A percentile compares a stretch with the other conserved stretches of the same genome.
These are phyloP conservation scores for Pygocentrus nattereri DNA, from an alignment of 2,797 vertebrate genomes.

Conservation along the genomic window DNA sequence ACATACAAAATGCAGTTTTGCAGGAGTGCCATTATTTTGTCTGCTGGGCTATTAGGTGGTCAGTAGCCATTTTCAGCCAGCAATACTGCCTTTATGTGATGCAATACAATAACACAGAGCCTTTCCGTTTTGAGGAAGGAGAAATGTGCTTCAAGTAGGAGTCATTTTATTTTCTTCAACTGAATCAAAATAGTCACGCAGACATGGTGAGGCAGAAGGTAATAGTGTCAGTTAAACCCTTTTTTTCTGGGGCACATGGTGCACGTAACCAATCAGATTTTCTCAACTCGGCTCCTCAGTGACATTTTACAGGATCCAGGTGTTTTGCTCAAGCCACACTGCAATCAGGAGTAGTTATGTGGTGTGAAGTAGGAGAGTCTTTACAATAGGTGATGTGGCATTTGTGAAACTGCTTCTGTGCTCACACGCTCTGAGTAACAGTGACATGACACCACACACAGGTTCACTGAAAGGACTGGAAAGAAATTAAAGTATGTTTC, in stretches of 20 bases:
- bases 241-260: slow-evolving; percentile 13
- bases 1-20: slow-evolving; percentile 53
- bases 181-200: slow-evolving; percentile 9
- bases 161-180: slow-evolving; percentile 8
- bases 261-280: slow-evolving; percentile 19
- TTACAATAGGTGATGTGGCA: slow-evolving; percentile 21
- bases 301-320: slow-evolving; percentile 25
- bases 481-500: not conserved
- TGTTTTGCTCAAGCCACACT: slow-evolving; percentile 15
- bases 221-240: slow-evolving; percentile 9
- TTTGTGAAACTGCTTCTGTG: slow-evolving; percentile 7
- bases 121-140: not conserved
- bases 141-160: not conserved
- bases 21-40: slow-evolving; percentile 54
- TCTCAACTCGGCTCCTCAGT: slow-evolving; percentile 17
- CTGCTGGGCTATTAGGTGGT: slow-evolving; percentile 15
- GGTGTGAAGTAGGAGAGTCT: slow-evolving; percentile 3
- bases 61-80: slow-evolving; percentile 19
- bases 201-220: slow-evolving; percentile 7
- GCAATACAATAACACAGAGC: not conserved
- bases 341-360: slow-evolving; percentile 5
- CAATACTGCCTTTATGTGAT: not conserved
- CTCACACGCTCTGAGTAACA: not conserved
- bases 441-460: too few species aligned
- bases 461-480: not conserved